Base-by-base conservation (phyloP, 2,113 vertebrate species). In the Anoplopoma fimbria region DNA sequence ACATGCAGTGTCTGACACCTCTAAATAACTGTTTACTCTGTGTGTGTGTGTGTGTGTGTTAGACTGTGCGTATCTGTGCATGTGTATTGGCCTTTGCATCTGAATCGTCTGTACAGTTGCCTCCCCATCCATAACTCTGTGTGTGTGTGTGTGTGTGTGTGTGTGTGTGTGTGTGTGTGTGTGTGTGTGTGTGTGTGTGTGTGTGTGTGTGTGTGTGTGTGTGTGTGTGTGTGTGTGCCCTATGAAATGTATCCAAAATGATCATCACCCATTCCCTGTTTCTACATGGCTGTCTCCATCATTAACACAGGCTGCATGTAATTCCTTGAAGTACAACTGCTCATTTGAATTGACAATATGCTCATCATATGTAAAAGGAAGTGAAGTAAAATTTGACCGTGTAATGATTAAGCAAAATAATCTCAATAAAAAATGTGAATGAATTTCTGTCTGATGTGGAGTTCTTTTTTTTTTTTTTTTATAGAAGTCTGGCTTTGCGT, bases 21-120 rank as follows among this genome's bases (percentile, higher is more conserved):
- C 89, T 91, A 93, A 94, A 92, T 93, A 93, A 91, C 88, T 92
- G 88, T 93, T 94, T 93, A 89, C 88, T 90, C 53, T 83, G 77
- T 83, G 81, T 83, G 67, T 87, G 81, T 82, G 36, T 57, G 25
- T 31, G 45, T 38, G 14, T 25, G 29, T 42, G 27, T 70, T 12
- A 19, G 31, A 23, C 65, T 86, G 69, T 82, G 60, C 84, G 45
- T 77, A 53, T 85, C 25, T 69, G 69, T 77, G 78, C 34, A 69
- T 78, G 78, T 87, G 80, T 87, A 14, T 84, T 47, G 81, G 68
- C 34, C 29, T 89, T 71, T 87, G 77, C 58, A 79, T 77, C 67
- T 70, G 83, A 53, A 76, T 73, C 82, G 34, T 69, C 31, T 69
- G 33, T 85, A 63, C 75, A 49, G 70, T 67, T 71, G 61, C 85